phyloP scores from a whole-genome alignment of 1,140 invertebrate genomes.

The Apis cerana region DNA sequence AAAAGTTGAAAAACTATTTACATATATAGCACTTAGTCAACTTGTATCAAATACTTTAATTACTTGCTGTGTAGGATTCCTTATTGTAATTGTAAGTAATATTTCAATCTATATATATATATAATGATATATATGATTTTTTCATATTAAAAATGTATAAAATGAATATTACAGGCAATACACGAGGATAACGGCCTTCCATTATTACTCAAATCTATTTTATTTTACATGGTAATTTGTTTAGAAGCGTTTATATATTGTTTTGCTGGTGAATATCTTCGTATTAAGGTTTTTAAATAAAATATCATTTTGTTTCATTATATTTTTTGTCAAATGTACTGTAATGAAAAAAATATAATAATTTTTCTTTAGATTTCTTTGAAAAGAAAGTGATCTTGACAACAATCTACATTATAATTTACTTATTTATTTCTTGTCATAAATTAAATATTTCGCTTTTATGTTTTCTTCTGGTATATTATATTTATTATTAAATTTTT shows the following conservation, averaged over 20 bases:
- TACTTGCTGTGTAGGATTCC: conserved; percentile 51
- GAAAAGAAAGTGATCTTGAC: neutral
- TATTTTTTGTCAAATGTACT: neutral
- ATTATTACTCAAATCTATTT: neutral
- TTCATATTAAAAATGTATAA: neutral
- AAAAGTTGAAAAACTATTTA: conserved; percentile 48
- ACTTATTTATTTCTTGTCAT: neutral
- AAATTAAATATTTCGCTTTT: neutral
- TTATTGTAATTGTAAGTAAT: conserved; percentile 50
- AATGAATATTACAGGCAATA: neutral
- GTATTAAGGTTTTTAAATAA: conserved; percentile 25
- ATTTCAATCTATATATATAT: neutral
- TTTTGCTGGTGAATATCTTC: conserved; percentile 48
- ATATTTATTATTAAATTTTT: neutral
- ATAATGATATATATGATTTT: neutral
- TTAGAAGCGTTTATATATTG: conserved; percentile 42
- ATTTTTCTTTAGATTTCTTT: neutral
- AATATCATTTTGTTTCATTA: neutral
- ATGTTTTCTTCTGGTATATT: neutral
- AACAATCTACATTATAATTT: neutral
- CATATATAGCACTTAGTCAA: conserved; percentile 48
- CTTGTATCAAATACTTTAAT: conserved; percentile 46
- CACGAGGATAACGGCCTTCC: neutral
- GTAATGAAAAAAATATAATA: neutral
- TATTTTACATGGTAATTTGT: conserved; percentile 19